Evolutionary conservation across 2,113 vertebrate genomes (phyloP).

Genomic region (Seriola rivoliana): DNA sequence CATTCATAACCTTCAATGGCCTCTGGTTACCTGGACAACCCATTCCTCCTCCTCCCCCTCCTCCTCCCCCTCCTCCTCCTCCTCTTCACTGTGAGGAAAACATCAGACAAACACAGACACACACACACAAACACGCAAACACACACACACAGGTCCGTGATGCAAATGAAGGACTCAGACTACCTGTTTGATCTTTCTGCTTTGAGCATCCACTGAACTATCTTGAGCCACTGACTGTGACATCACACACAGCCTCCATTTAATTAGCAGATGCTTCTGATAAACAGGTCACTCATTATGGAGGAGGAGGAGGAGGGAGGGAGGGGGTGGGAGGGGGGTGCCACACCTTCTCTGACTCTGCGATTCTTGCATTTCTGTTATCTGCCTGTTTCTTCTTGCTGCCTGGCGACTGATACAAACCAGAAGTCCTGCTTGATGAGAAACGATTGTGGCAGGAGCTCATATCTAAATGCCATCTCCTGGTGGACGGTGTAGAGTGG

Average conservation of each 20-base stretch:
- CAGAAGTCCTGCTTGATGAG: conserved; percentile 18
- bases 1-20: conserved; percentile 74
- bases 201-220: not conserved
- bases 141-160: conserved; percentile 24
- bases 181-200: conserved; percentile 43
- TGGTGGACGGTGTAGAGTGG: not conserved
- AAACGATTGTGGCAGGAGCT: conserved; percentile 2
- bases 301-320: not conserved
- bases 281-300: not conserved
- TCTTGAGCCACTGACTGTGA: not conserved
- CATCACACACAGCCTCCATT: conserved; percentile 8
- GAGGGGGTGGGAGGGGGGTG: not conserved
- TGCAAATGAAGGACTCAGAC: conserved; percentile 67
- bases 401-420: conserved; percentile 7
- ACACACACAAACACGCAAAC: conserved; percentile 21
- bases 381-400: not conserved
- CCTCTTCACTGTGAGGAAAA: conserved; percentile 41
- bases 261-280: conserved; percentile 17
- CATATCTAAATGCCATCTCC: conserved; percentile 34
- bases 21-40: conserved; percentile 81
- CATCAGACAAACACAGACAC: conserved; percentile 35
- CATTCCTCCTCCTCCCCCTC: conserved; percentile 25
- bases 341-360: not conserved
- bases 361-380: not conserved
- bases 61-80: conserved; percentile 26